Conservation (phyloP, 2,888 invertebrate genomes). For the Petrolisthes manimaculis region DNA sequence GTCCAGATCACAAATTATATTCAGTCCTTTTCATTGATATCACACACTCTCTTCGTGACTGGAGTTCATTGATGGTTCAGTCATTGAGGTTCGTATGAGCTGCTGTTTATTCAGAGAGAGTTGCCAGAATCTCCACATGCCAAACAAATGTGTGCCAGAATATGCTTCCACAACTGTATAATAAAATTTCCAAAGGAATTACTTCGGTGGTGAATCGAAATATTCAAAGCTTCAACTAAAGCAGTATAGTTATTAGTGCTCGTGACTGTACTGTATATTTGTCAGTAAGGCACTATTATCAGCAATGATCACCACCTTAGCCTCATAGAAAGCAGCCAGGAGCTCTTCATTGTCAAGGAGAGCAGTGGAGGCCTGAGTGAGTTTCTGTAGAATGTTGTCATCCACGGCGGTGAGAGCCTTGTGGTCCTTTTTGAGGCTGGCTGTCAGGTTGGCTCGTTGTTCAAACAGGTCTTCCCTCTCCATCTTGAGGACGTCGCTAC, state of each 20-base stretch:
- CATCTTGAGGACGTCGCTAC: slow-evolving; percentile 57
- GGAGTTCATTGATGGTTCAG: too few relatives aligned
- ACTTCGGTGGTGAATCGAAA: background rate
- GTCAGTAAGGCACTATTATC: too few relatives aligned
- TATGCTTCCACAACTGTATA: too few relatives aligned
- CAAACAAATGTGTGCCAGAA: too few relatives aligned
- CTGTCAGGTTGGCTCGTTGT: slow-evolving; percentile 51
- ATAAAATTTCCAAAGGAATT: background rate
- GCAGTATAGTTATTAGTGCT: too few relatives aligned
- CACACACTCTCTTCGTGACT: too few relatives aligned
- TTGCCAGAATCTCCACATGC: too few relatives aligned
- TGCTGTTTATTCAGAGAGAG: too few relatives aligned
- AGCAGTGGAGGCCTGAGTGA: slow-evolving; percentile 54
- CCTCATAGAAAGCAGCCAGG: slow-evolving; percentile 64
- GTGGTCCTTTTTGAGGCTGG: slow-evolving; percentile 49
- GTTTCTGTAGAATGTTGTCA: slow-evolving; percentile 55
- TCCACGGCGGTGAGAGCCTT: slow-evolving; percentile 57
- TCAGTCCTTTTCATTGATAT: too few relatives aligned
- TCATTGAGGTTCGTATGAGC: too few relatives aligned
- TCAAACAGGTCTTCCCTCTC: slow-evolving; percentile 60
- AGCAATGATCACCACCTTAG: slow-evolving; percentile 38
- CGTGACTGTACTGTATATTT: background rate
- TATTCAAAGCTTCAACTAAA: too few relatives aligned
- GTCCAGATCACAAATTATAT: too few relatives aligned
- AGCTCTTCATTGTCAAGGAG: slow-evolving; percentile 64